phyloP scores from a whole-genome alignment of 2,888 invertebrate genomes.

The Miltochrista miniata region DNA sequence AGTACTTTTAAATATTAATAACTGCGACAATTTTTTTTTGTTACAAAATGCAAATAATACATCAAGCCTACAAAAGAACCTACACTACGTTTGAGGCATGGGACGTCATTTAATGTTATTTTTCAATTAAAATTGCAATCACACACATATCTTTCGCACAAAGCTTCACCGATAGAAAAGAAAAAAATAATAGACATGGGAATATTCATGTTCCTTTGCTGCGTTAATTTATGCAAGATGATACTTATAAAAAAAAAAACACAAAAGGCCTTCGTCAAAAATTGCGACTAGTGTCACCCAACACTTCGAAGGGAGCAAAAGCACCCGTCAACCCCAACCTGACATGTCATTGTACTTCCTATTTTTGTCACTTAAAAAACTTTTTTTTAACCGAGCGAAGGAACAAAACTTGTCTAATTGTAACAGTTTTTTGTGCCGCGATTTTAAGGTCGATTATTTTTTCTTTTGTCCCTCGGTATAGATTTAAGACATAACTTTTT shows the following conservation, averaged over 20 bases:
- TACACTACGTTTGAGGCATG: conserved; percentile 12
- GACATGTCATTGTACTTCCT: conserved; percentile 77
- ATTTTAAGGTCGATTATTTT: conserved; percentile 81
- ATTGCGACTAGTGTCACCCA: conserved; percentile 75
- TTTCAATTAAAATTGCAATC: conserved; percentile 47
- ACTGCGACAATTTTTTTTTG: no score
- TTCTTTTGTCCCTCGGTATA: conserved; percentile 55
- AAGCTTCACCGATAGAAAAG: neutral
- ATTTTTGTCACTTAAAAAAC: conserved; percentile 76
- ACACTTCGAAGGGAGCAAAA: conserved; percentile 69
- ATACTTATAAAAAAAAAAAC: conserved; percentile 57
- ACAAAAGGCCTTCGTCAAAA: conserved; percentile 74
- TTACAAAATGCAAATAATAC: no score
- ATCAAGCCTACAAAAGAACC: neutral
- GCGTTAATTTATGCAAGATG: conserved; percentile 81
- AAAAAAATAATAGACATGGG: conserved; percentile 68
- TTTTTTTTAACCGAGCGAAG: conserved; percentile 63
- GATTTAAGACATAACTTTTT: conserved; percentile 43
- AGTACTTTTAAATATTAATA: no score
- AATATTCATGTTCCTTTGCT: conserved; percentile 76
- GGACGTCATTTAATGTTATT: conserved; percentile 31
- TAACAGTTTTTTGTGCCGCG: conserved; percentile 76
- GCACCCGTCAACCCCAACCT: conserved; percentile 71
- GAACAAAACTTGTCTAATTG: conserved; percentile 82
- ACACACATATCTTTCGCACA: conserved; percentile 11